These are phyloP conservation scores for Cheilosia vulpina DNA, from an alignment of 2,888 invertebrate species.

Conservation along the genomic window DNA sequence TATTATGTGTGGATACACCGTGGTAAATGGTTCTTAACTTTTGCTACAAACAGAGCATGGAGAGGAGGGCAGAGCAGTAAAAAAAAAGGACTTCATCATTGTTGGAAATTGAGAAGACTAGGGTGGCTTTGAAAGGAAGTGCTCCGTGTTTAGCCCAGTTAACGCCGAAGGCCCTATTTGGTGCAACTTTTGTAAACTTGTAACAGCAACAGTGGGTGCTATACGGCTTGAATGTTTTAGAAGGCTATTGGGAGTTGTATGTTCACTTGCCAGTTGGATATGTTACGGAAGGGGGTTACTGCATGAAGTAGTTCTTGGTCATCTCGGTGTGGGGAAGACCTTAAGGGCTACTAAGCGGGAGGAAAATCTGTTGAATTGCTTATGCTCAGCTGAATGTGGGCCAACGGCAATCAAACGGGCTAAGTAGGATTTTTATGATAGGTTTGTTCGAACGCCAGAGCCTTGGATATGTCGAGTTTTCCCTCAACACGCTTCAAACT, in stretches of 20 bases:
- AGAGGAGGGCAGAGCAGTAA: neutral
- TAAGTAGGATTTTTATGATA: no score
- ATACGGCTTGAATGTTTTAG: slow-evolving; percentile 12
- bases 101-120: slow-evolving; percentile 6
- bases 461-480: no score
- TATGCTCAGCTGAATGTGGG: no score
- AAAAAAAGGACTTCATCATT: slow-evolving; percentile 20
- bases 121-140: slow-evolving; percentile 44
- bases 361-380: no score
- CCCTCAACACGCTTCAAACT: no score
- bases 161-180: slow-evolving; percentile 41
- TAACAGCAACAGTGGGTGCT: slow-evolving; percentile 11
- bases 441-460: no score
- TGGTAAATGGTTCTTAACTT: slow-evolving; percentile 62
- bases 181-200: slow-evolving; percentile 11
- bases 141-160: slow-evolving; percentile 59
- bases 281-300: neutral
- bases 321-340: neutral
- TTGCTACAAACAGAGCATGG: slow-evolving; percentile 50
- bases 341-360: neutral
- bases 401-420: no score
- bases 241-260: slow-evolving; percentile 7
- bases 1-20: slow-evolving; percentile 25
- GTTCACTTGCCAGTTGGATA: slow-evolving; percentile 28
- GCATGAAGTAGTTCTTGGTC: slow-evolving; percentile 45